Evolutionary conservation across 1,140 invertebrate species (phyloP).

Genomic region (Belonocnema kinseyi): DNA sequence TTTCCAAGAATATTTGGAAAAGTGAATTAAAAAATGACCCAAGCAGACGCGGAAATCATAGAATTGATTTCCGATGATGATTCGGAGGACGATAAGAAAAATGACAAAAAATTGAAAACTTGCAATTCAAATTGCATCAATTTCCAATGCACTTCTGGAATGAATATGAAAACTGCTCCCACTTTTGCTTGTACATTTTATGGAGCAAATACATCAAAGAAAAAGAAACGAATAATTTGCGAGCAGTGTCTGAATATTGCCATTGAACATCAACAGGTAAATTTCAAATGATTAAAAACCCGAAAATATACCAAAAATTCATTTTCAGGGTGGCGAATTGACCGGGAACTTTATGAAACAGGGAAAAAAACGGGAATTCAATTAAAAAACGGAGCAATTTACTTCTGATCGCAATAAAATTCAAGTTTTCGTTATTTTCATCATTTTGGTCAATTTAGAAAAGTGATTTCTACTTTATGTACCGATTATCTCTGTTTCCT

Average conservation of each 20-base stretch:
- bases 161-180: slow-evolving; percentile 71
- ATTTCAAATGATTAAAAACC: slow-evolving; percentile 16
- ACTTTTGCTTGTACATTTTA: slow-evolving; percentile 76
- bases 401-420: too few relatives aligned
- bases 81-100: slow-evolving; percentile 33
- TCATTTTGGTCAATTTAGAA: too few relatives aligned
- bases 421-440: too few relatives aligned
- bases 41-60: slow-evolving; percentile 60
- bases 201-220: slow-evolving; percentile 72
- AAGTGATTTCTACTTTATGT: too few relatives aligned
- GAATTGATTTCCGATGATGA: slow-evolving; percentile 71
- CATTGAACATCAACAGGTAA: slow-evolving; percentile 70
- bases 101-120: slow-evolving; percentile 54
- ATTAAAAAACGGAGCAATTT: too few relatives aligned
- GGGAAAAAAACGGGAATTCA: too few relatives aligned
- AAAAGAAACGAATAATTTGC: slow-evolving; percentile 74
- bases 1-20: background rate
- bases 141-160: slow-evolving; percentile 74
- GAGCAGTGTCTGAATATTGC: slow-evolving; percentile 72
- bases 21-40: background rate
- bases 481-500: too few relatives aligned
- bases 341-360: too few relatives aligned
- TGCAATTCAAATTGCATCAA: slow-evolving; percentile 76
- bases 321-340: background rate
- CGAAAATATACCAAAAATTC: background rate